Conservation (phyloP, 2,888 invertebrate genomes). For the Stegana nigrithorax region DNA sequence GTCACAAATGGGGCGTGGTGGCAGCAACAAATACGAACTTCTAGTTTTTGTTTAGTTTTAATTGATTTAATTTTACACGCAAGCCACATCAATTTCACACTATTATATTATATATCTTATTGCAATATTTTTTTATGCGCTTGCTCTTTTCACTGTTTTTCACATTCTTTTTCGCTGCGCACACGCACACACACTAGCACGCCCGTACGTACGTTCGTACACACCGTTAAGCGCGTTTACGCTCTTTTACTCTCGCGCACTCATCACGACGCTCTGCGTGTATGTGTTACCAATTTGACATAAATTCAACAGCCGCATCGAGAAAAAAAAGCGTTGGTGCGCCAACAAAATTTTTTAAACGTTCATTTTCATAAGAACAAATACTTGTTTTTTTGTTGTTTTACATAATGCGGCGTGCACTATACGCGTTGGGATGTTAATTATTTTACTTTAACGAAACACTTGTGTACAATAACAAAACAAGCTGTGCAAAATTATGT, state of each 20-base stretch:
- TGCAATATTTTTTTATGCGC: constrained; percentile 29
- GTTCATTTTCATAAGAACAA: not conserved
- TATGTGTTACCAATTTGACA: constrained; percentile 63
- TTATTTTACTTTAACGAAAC: too few species aligned
- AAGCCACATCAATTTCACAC: too few species aligned
- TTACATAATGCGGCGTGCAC: constrained; percentile 1
- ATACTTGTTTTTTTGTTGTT: not conserved
- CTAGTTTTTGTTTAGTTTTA: too few species aligned
- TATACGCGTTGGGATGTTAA: too few species aligned
- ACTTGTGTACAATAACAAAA: constrained; percentile 22
- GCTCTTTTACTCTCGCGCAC: constrained; percentile 2
- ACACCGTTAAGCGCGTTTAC: constrained; percentile 24
- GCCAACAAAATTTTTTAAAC: constrained; percentile 46
- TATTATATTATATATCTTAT: constrained; percentile 15
- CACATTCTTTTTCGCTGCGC: constrained; percentile 30
- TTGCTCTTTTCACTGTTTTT: constrained; percentile 52
- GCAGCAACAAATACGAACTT: too few species aligned
- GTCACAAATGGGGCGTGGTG: too few species aligned
- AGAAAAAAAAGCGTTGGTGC: constrained; percentile 34
- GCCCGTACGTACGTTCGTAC: constrained; percentile 27
- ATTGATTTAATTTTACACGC: too few species aligned
- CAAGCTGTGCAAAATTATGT: constrained; percentile 45
- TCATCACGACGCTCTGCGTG: constrained; percentile 25
- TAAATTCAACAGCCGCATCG: constrained; percentile 66
- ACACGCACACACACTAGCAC: not conserved